Conservation (phyloP, 2,113 vertebrate genomes). For the Melanotaenia duboulayi region DNA sequence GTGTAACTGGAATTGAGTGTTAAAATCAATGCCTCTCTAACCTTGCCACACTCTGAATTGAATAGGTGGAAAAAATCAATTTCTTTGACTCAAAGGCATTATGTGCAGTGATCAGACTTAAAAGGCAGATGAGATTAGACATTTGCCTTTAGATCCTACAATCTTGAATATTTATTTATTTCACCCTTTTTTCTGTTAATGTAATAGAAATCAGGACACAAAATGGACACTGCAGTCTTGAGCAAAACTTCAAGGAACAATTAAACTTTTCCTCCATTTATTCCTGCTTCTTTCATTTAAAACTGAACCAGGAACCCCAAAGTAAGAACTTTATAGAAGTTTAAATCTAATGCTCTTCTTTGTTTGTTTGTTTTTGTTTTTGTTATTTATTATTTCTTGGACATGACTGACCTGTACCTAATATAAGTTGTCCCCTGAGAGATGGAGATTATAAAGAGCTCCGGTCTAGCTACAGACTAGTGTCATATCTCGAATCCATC, state of each 20-base stretch:
- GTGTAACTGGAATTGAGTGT: background rate
- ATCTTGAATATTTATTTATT: no score
- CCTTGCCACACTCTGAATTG: background rate
- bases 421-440: background rate
- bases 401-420: background rate
- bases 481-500: slow-evolving; percentile 23
- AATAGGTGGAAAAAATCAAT: background rate
- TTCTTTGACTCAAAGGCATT: background rate
- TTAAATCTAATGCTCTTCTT: background rate
- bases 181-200: no score
- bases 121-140: background rate
- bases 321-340: background rate
- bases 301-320: no score
- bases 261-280: no score
- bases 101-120: background rate
- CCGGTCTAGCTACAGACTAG: background rate
- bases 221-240: no score
- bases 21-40: background rate
- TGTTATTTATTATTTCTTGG: background rate
- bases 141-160: background rate
- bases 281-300: no score
- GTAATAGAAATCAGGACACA: no score
- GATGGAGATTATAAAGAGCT: slow-evolving; percentile 1
- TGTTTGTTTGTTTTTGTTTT: no score
- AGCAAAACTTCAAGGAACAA: no score